Evolutionary conservation across 2,797 vertebrate genomes (phyloP).

Genomic region (Erpetoichthys calabaricus): DNA sequence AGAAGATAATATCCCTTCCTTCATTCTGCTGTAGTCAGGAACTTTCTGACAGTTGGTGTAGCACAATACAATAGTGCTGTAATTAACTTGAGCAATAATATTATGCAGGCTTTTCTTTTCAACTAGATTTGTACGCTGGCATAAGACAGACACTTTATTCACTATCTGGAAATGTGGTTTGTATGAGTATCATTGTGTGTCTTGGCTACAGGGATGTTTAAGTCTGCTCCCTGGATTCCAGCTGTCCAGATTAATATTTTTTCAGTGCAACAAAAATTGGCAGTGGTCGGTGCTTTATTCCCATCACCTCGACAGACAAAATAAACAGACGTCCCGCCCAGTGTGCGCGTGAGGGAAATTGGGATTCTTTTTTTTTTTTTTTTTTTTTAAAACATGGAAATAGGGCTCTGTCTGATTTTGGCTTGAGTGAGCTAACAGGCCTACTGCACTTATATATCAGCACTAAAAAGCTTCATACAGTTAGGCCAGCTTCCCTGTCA

Average conservation of each 20-base stretch:
- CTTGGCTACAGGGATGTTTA: conserved; percentile 42
- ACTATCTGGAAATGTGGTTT: conserved; percentile 24
- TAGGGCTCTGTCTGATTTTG: conserved; percentile 9
- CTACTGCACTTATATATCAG: conserved; percentile 6
- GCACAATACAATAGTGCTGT: no score
- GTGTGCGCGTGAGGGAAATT: conserved; percentile 22
- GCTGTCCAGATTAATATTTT: conserved; percentile 47
- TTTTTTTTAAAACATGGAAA: conserved; percentile 5
- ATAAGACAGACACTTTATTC: conserved; percentile 6
- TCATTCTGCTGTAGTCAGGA: no score
- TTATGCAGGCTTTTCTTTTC: no score
- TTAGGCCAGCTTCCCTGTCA: not conserved
- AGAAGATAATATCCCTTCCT: no score
- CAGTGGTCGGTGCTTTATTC: conserved; percentile 35
- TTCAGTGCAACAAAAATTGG: conserved; percentile 50
- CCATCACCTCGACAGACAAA: conserved; percentile 47
- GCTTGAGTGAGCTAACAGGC: conserved; percentile 4
- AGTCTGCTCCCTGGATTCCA: conserved; percentile 35
- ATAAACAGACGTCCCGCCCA: conserved; percentile 55
- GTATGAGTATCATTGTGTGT: conserved; percentile 39
- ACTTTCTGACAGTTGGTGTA: no score
- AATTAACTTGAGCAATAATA: no score
- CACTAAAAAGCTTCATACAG: not conserved
- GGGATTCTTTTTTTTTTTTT: conserved; percentile 15
- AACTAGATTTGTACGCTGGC: no score